Base-by-base conservation (phyloP, 92 coral and sea anemone species). In the Parazoanthus atlanticus region DNA sequence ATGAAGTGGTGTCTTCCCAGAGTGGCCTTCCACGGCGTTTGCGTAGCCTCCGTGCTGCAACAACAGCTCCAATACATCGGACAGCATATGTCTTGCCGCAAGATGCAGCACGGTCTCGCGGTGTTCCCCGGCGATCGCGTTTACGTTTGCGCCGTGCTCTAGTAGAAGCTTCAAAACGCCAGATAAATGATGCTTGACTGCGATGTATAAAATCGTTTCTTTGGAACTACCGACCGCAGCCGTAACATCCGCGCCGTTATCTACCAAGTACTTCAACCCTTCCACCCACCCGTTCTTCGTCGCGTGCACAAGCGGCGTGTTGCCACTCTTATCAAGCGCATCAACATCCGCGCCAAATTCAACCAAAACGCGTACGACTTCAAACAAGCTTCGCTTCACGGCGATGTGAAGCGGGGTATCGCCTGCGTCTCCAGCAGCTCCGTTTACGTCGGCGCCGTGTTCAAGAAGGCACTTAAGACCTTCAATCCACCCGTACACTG, bases 201-300 rank as follows among this genome's bases (percentile, higher is more conserved):
- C 87, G 23, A 84, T 70, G 38, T 84, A 84, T 26, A 84, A 72
- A 67, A 84, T 74, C 61, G 87, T 84, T 84, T 84, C 87, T 40
- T 46, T 84, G 32, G 87, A 84, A 70, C 67, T 76, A 17, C 87
- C 87, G 28, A 84, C 87, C 40, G 78, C 87, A 70, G 87, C 43
- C 7, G 87, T 70, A 0, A 46, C 87, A 38, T 84, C 78, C 28
- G 87, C 87, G 17, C 87, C 87, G 66, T 84, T 84, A 29, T 84
- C 78, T 10, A 84, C 25, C 58, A 84, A 29, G 28, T 40, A 84
- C 58, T 84, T 84, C 78, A 84, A 43, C 9, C 87, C 87, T 17
- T 69, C 87, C 41, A 84, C 87, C 87, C 87, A 84, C 3, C 87
- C 87, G 28, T 67, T 84, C 78, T 84, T 84, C 13, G 87, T 84